These are phyloP conservation scores for Hirtodrosophila duncani DNA, from an alignment of 2,888 invertebrate species.

Conservation along the genomic window DNA sequence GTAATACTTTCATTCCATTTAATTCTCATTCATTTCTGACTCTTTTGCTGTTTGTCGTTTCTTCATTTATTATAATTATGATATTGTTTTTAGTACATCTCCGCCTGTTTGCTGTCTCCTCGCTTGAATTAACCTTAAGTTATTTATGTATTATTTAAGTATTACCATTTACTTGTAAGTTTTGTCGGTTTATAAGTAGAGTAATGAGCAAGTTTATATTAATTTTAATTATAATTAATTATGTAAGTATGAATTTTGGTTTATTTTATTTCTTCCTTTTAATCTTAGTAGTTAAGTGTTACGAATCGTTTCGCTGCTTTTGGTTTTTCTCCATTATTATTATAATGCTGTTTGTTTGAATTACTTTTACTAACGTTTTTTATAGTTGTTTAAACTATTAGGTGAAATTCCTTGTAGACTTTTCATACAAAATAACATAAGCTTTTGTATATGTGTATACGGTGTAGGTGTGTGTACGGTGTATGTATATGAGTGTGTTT, in stretches of 20 bases:
- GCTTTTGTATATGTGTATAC: constrained; percentile 40
- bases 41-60: constrained; percentile 24
- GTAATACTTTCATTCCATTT: constrained; percentile 62
- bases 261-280: constrained; percentile 5
- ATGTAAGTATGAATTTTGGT: constrained; percentile 56
- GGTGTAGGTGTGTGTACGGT: no score
- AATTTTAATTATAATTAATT: constrained; percentile 51
- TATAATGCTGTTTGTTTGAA: constrained; percentile 15
- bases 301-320: constrained; percentile 10
- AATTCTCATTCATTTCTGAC: constrained; percentile 44
- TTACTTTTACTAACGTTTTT: constrained; percentile 31
- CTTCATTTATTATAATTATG: constrained; percentile 43
- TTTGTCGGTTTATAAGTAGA: constrained; percentile 53
- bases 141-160: constrained; percentile 59
- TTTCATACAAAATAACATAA: constrained; percentile 58
- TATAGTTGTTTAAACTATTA: constrained; percentile 39
- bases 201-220: constrained; percentile 68
- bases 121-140: constrained; percentile 45
- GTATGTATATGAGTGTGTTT: constrained; percentile 17
- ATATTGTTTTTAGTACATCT: constrained; percentile 44
- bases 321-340: constrained; percentile 14
- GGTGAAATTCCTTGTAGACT: constrained; percentile 59
- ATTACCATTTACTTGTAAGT: constrained; percentile 57
- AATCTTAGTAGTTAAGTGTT: constrained; percentile 52
- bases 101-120: constrained; percentile 40